phyloP scores from a whole-genome alignment of 53 echinoderm and acorn worm species.

The Actinopyga echinites region DNA sequence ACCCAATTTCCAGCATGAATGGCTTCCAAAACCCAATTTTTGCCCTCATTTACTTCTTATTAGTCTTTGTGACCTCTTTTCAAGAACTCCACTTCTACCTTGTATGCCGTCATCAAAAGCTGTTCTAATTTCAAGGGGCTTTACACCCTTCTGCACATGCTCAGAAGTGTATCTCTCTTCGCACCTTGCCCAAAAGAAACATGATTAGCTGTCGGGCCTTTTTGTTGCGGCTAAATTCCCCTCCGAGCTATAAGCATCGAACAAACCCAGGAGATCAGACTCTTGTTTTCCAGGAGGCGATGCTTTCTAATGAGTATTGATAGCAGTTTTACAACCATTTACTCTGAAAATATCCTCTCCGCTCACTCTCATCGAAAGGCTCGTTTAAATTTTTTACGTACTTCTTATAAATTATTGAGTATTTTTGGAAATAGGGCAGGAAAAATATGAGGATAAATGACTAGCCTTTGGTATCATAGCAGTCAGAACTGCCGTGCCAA shows the following conservation, averaged over 20 bases:
- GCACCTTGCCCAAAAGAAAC: conserved; percentile 34
- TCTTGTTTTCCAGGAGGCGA: conserved; percentile 22
- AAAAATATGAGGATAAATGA: conserved; percentile 22
- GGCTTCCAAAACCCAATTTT: conserved; percentile 48
- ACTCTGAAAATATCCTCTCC: conserved; percentile 14
- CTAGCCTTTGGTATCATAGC: not conserved
- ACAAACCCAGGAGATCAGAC: conserved; percentile 23
- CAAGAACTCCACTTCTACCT: conserved; percentile 29
- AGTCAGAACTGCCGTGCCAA: not conserved
- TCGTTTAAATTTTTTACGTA: conserved; percentile 16
- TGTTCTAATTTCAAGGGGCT: conserved; percentile 42
- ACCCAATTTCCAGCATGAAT: conserved; percentile 44
- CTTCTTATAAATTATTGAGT: conserved; percentile 35
- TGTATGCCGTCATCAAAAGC: conserved; percentile 39
- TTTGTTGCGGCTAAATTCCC: conserved; percentile 38
- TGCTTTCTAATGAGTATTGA: conserved; percentile 38
- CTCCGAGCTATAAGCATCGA: conserved; percentile 14
- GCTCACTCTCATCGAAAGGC: not conserved
- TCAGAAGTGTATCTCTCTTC: conserved; percentile 13
- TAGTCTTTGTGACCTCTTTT: conserved; percentile 47
- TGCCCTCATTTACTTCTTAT: conserved; percentile 47
- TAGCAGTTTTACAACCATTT: conserved; percentile 29
- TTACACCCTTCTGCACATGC: conserved; percentile 39
- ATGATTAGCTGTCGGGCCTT: conserved; percentile 25
- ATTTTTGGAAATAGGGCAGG: conserved; percentile 38